phyloP scores from a whole-genome alignment of 2,113 vertebrate genomes.

The Tichodroma muraria region DNA sequence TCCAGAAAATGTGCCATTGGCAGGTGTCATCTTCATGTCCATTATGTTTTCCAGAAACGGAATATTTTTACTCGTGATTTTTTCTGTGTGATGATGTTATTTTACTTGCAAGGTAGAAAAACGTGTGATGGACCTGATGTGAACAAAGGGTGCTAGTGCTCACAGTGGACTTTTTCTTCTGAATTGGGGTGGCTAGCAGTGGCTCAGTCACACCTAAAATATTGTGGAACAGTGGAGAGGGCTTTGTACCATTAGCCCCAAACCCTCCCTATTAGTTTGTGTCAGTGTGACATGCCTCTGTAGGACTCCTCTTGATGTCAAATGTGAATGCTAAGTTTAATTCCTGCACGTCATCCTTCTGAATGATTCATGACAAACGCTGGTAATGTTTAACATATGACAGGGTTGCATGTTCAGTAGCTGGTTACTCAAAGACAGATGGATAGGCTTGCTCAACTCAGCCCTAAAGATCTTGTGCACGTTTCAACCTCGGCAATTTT shows the following conservation, averaged over 20 bases:
- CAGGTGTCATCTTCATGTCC: neutral
- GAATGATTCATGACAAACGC: neutral
- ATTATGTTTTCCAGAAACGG: neutral
- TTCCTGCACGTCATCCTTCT: neutral
- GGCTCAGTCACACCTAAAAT: neutral
- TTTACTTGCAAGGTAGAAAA: neutral
- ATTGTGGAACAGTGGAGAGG: rapidly evolving
- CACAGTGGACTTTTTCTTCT: neutral
- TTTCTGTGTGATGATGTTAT: neutral
- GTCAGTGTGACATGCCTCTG: neutral
- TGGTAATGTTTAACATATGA: neutral
- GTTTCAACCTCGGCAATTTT: neutral
- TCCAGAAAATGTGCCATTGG: neutral
- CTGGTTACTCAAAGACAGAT: neutral
- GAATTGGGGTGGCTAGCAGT: neutral
- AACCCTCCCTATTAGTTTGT: neutral
- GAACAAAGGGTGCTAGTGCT: neutral
- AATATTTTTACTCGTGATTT: neutral
- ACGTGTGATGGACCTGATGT: neutral
- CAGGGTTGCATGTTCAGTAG: neutral
- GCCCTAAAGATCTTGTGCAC: neutral
- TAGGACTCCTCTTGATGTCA: neutral
- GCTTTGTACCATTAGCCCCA: neutral
- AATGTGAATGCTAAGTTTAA: neutral
- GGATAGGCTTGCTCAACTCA: neutral